Percentiles rank a stretch among this genome's conserved stretches.
These are phyloP conservation scores for Leptatherina wallacei DNA, from an alignment of 2,797 vertebrate species.

Conservation along the genomic window DNA sequence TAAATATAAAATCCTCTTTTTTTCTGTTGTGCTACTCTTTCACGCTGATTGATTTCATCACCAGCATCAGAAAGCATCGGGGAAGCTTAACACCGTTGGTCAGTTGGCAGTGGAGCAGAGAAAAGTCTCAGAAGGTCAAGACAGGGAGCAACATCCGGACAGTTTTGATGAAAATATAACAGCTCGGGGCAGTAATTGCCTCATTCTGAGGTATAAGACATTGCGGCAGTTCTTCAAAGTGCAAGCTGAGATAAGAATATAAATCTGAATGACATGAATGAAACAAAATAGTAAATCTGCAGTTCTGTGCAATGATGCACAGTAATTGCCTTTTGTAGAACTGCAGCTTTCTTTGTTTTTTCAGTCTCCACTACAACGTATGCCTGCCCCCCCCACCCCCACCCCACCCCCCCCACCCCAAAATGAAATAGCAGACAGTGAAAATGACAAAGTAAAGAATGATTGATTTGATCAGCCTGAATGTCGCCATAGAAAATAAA, in stretches of 20 bases:
- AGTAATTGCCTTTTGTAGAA: background rate
- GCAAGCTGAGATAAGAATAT: background rate
- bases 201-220: constrained; percentile 77
- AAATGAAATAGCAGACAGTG: background rate
- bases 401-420: no score
- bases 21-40: background rate
- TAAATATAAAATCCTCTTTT: constrained; percentile 3
- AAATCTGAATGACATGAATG: background rate
- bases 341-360: constrained; percentile 2
- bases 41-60: constrained; percentile 85
- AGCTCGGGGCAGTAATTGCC: constrained; percentile 54
- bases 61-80: constrained; percentile 84
- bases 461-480: background rate
- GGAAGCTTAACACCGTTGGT: constrained; percentile 82
- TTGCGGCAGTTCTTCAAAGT: background rate
- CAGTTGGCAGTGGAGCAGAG: constrained; percentile 84
- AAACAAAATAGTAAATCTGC: background rate
- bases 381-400: no score
- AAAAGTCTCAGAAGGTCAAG: constrained; percentile 67
- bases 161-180: constrained; percentile 6
- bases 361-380: background rate
- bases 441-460: background rate
- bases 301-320: background rate
- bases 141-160: constrained; percentile 71
- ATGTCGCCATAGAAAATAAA: background rate